Conservation (phyloP, 2,888 invertebrate genomes). For the Apodemia mormo region DNA sequence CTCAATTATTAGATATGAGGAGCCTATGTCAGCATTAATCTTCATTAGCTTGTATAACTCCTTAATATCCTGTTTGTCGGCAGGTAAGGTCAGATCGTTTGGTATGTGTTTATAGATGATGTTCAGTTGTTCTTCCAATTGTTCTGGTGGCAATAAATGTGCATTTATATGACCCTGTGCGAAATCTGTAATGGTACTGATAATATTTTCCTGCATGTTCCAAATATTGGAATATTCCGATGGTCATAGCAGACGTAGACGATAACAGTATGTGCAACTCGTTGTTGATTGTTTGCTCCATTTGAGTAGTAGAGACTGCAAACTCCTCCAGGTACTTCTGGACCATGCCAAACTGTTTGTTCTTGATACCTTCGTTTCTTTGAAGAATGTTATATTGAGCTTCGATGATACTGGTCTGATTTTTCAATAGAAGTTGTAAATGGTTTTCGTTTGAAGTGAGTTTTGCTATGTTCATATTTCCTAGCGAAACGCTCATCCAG, state of each 20-base stretch:
- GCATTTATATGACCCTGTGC: neutral
- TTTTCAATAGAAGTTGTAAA: neutral
- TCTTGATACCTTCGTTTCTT: neutral
- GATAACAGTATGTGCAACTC: neutral
- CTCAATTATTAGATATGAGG: conserved; percentile 1
- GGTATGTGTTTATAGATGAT: neutral
- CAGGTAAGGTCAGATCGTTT: neutral
- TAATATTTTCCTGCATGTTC: neutral
- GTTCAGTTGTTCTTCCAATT: neutral
- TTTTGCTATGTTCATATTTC: neutral
- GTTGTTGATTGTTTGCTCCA: neutral
- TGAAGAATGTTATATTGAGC: neutral
- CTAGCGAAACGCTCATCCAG: neutral
- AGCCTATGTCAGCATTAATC: neutral
- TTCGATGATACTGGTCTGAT: neutral
- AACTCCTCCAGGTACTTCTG: neutral
- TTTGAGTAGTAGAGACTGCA: neutral
- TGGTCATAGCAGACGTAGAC: too few relatives aligned
- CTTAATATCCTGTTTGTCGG: neutral
- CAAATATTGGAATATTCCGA: too few relatives aligned
- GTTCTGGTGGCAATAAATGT: neutral
- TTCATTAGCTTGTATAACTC: neutral
- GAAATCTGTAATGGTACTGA: neutral
- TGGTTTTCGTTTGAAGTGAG: neutral
- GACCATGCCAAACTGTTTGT: neutral